Base-by-base conservation (phyloP, 2,113 vertebrate species). In the Perca fluviatilis region DNA sequence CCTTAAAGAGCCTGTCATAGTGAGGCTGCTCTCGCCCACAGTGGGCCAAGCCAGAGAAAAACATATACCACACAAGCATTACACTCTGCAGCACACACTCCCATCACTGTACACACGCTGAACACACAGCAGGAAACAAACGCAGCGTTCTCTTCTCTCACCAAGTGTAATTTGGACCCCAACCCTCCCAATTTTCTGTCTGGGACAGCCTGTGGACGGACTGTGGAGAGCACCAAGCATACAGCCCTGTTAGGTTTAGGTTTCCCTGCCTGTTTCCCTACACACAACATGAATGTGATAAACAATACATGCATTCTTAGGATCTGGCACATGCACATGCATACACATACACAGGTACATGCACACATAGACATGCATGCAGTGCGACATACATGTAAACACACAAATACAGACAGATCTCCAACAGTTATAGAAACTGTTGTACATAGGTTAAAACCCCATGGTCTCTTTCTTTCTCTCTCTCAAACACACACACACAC, bases 141-240 rank as follows among this genome's bases (percentile, higher is more conserved):
- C 27, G 75, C 82, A 88, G 89, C 85, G 79, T 94, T 95, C 93
- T 94, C 90, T 83, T 91, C 94, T 95, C 91, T 94, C 72, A 86
- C 86, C 76, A 46, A 93, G 91, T 88, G 82, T 93, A 94, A 95
- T 95, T 95, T 94, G 88, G 93, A 93, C 83, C 88, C 81, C 77
- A 85, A 93, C 90, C 84, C 89, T 93, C 84, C 88, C 88, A 93
- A 93, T 96, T 93, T 95, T 95, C 93, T 94, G 94, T 95, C 94
- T 95, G 91, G 87, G 87, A 86, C 89, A 54, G 86, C 72, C 85
- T 89, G 91, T 80, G 90, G 90, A 93, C 82, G 57, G 78, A 69
- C 82, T 90, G 85, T 27, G 83, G 87, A 88, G 93, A 91, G 88
- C 86, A 74, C 62, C 36, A n/a, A 83, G 86, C 82, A 51, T 68